phyloP scores from a whole-genome alignment of 1,140 invertebrate species.

The roundworm (Caenorhabditis elegans) region WBcel235 BX284606.5:4535001-4535500 shows the following conservation, averaged over 20 bases:
- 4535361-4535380: slow-evolving; percentile 61
- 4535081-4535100: too few species aligned
- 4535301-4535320: slow-evolving; percentile 61
- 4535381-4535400: slow-evolving; percentile 62
- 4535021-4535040: too few species aligned
- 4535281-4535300: slow-evolving; percentile 64
- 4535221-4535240: slow-evolving; percentile 57
- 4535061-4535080: too few species aligned
- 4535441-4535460: slow-evolving; percentile 65
- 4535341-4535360: too few species aligned
- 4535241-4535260: slow-evolving; percentile 53
- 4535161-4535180: slow-evolving; percentile 38
- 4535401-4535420: slow-evolving; percentile 64
- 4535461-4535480: slow-evolving; percentile 41
- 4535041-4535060: too few species aligned
- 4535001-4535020: too few species aligned
- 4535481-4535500: neutral
- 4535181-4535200: neutral
- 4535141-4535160: too few species aligned
- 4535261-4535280: slow-evolving; percentile 49
- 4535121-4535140: too few species aligned
- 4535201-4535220: slow-evolving; percentile 27
- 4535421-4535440: slow-evolving; percentile 59
- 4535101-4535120: too few species aligned
- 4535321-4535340: slow-evolving; percentile 2